Conservation (phyloP, 2,113 vertebrate species). For the Microtus richardsoni region DNA sequence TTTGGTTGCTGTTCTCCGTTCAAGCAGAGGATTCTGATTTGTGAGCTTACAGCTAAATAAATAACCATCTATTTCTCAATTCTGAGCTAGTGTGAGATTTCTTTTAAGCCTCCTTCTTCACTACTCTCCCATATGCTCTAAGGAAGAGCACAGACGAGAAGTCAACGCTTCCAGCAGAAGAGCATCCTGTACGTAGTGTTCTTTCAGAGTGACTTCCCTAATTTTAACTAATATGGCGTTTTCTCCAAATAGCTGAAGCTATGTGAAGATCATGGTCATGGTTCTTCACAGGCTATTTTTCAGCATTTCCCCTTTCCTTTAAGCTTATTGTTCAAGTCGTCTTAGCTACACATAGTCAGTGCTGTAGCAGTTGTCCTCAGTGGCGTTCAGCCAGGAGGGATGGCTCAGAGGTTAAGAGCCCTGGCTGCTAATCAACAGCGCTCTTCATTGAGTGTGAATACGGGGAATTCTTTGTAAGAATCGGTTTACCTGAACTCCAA, state of each 20-base stretch:
- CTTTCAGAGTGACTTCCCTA: background rate
- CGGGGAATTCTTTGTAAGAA: constrained; percentile 20
- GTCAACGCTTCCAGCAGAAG: constrained; percentile 1
- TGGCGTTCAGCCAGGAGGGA: too few relatives aligned
- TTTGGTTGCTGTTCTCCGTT: too few relatives aligned
- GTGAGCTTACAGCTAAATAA: too few relatives aligned
- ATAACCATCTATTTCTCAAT: too few relatives aligned
- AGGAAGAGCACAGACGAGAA: background rate
- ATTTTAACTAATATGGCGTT: background rate
- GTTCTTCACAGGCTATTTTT: background rate
- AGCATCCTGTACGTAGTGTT: background rate
- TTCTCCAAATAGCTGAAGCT: background rate
- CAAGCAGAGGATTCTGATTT: too few relatives aligned
- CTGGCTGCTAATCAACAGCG: too few relatives aligned
- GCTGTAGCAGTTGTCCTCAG: background rate
- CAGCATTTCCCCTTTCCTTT: background rate
- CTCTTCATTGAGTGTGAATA: background rate
- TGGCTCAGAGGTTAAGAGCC: too few relatives aligned
- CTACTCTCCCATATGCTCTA: background rate
- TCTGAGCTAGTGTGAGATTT: too few relatives aligned
- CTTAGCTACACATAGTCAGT: background rate
- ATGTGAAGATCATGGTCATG: background rate
- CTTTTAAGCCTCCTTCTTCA: too few relatives aligned
- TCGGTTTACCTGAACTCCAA: constrained; percentile 31
- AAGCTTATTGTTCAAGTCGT: background rate